Conservation (phyloP, 1,140 invertebrate species). For the Scaptomyza hsui region DNA sequence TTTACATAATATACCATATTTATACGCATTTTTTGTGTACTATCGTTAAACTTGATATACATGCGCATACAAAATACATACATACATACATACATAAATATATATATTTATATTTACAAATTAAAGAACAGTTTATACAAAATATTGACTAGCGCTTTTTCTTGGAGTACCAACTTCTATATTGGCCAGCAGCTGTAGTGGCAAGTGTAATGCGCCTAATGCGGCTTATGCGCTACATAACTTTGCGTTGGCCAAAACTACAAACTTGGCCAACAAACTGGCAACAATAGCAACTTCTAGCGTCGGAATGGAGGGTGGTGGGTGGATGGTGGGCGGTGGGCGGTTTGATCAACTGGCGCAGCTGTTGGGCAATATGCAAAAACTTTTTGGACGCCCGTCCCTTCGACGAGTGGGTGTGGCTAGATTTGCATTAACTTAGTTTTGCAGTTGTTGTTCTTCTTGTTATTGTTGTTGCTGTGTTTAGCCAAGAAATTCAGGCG, state of each 20-base stretch:
- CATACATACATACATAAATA: constrained; percentile 47
- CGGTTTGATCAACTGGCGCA: not conserved
- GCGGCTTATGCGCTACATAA: constrained; percentile 26
- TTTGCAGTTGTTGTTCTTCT: constrained; percentile 21
- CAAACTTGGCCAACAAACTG: constrained; percentile 31
- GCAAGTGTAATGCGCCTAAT: constrained; percentile 47
- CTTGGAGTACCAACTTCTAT: constrained; percentile 2
- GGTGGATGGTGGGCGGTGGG: not conserved
- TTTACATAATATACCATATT: constrained; percentile 29
- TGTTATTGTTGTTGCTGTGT: constrained; percentile 37
- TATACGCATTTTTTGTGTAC: constrained; percentile 50
- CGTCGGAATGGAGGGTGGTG: too few species aligned
- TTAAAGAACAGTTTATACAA: constrained; percentile 17
- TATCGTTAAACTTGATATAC: constrained; percentile 36
- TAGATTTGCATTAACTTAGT: constrained; percentile 47
- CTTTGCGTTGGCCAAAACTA: constrained; percentile 25
- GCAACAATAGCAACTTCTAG: constrained; percentile 1
- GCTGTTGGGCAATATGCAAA: constrained; percentile 57
- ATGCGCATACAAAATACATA: constrained; percentile 34
- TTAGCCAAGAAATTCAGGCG: constrained; percentile 68
- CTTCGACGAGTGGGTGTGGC: constrained; percentile 33
- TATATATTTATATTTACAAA: constrained; percentile 18
- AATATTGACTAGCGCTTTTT: constrained; percentile 4
- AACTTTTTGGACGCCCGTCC: constrained; percentile 24
- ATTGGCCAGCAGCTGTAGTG: constrained; percentile 20